Evolutionary conservation across 2,888 invertebrate species (phyloP).

Genomic region (Ametastegia equiseti): DNA sequence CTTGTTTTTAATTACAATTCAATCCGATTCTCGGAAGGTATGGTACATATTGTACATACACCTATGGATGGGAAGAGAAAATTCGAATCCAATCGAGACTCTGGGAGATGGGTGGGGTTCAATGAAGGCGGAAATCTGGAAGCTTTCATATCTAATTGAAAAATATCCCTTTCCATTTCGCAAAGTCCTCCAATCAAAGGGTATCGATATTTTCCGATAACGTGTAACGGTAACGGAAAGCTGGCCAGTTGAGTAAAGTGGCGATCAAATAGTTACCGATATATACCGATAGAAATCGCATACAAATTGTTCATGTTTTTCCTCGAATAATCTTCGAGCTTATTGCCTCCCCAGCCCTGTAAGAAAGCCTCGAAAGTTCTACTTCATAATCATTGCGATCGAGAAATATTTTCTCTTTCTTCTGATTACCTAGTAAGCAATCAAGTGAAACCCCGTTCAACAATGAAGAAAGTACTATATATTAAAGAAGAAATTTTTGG

Average conservation of each 20-base stretch:
- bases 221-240: neutral
- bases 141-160: conserved; percentile 31
- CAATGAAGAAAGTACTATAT: neutral
- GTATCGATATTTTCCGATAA: conserved; percentile 4
- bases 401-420: neutral
- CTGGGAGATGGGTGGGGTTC: neutral
- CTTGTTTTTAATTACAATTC: conserved; percentile 25
- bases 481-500: neutral
- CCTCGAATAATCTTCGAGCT: neutral
- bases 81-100: neutral
- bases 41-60: neutral
- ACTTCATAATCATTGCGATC: neutral
- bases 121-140: conserved; percentile 8
- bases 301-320: neutral
- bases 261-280: too few relatives aligned
- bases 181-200: conserved; percentile 11
- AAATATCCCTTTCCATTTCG: neutral
- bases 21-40: neutral
- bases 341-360: neutral
- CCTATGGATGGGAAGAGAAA: neutral
- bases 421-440: neutral
- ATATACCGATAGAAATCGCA: too few relatives aligned
- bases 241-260: neutral
- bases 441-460: neutral
- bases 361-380: neutral